These are phyloP conservation scores for Exephanes ischioxanthus DNA, from an alignment of 2,888 invertebrate species.

Conservation along the genomic window DNA sequence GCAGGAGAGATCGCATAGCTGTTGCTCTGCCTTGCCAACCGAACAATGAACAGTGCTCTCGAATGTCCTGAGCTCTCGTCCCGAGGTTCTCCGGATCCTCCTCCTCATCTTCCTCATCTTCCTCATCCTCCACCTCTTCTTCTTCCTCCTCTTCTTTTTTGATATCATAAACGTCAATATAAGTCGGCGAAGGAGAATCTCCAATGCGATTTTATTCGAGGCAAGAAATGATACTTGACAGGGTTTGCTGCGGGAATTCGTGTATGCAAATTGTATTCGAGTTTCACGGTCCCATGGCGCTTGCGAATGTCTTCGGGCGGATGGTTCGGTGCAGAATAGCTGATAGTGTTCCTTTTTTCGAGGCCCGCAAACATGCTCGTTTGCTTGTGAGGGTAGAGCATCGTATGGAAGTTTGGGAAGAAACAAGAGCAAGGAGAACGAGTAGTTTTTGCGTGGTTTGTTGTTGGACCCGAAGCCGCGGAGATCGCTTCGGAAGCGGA, in stretches of 20 bases:
- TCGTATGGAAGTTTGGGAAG: neutral
- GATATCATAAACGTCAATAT: slow-evolving; percentile 52
- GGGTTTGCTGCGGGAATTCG: slow-evolving; percentile 32
- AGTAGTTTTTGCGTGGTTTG: neutral
- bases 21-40: neutral
- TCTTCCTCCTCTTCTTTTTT: slow-evolving; percentile 9
- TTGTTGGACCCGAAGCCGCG: neutral
- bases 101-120: neutral
- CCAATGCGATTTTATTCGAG: slow-evolving; percentile 24
- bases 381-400: slow-evolving; percentile 25
- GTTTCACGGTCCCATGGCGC: slow-evolving; percentile 37
- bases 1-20: neutral
- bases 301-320: slow-evolving; percentile 12
- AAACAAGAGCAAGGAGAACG: neutral
- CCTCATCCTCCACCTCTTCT: neutral
- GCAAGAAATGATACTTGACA: slow-evolving; percentile 52
- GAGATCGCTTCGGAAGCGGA: slow-evolving; percentile 9
- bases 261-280: slow-evolving; percentile 44
- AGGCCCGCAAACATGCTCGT: slow-evolving; percentile 25
- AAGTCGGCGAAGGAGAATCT: slow-evolving; percentile 39
- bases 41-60: slow-evolving; percentile 56
- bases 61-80: slow-evolving; percentile 52
- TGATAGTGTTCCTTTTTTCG: neutral
- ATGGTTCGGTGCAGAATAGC: neutral
- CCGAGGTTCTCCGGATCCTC: neutral